phyloP scores from a whole-genome alignment of 2,113 vertebrate species.

The Uria aalge region DNA sequence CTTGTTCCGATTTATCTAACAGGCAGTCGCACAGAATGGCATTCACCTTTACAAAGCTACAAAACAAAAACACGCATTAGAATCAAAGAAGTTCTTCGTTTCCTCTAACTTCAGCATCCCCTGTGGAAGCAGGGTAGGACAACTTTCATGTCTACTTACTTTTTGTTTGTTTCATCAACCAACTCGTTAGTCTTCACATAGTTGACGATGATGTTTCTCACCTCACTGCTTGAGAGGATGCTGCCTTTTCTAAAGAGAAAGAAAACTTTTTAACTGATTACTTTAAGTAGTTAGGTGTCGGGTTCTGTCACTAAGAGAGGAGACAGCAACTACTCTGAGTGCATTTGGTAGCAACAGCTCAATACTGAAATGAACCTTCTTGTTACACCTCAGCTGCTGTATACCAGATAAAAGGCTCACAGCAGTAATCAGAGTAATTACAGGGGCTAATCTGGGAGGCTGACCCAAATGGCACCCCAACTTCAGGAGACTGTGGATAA shows the following conservation, averaged over 20 bases:
- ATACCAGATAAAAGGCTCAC: background rate
- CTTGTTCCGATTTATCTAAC: slow-evolving; percentile 88
- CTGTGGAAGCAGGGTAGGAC: background rate
- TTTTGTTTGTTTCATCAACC: slow-evolving; percentile 88
- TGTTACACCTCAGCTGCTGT: background rate
- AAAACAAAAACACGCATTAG: background rate
- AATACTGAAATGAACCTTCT: background rate
- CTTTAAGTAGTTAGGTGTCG: background rate
- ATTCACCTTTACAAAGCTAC: slow-evolving; percentile 87
- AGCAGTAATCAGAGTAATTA: background rate
- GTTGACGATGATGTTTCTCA: slow-evolving; percentile 82
- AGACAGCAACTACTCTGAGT: background rate
- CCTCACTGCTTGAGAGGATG: slow-evolving; percentile 81
- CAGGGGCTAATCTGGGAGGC: background rate
- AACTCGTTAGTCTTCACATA: slow-evolving; percentile 90
- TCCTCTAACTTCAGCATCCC: background rate
- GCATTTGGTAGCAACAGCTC: background rate
- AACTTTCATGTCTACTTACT: slow-evolving; percentile 74
- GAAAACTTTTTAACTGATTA: background rate
- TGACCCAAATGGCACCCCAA: background rate
- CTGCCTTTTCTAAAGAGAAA: slow-evolving; percentile 83
- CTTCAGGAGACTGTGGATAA: background rate
- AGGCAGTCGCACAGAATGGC: slow-evolving; percentile 90
- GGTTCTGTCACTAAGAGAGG: background rate
- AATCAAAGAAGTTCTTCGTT: background rate